Evolutionary conservation across 2,797 vertebrate genomes (phyloP), one percentile per base, ranked within the genome.

Genomic region (Buphagus erythrorhynchus): DNA sequence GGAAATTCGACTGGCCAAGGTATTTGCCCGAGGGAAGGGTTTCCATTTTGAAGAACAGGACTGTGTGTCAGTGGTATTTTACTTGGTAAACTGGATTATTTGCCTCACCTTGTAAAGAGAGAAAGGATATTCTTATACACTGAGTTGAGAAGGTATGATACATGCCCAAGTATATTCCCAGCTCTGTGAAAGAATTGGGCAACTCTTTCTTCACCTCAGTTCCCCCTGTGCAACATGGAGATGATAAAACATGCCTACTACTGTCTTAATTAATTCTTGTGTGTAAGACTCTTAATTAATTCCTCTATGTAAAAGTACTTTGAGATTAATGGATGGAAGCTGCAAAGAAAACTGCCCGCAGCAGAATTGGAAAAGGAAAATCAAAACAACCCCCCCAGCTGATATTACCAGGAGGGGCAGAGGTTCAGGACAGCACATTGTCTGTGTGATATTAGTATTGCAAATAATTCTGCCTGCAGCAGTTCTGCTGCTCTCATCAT

Each of bases 181-280:
- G 75, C 26, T 83, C 61, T 88, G 49, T 74, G 72, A 46, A 92
- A 65, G 68, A 90, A 71, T 5, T 87, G 80, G 80, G 55, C 67
- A 85, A 73, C 40, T 35, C 43, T 67, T 83, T 92, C 92, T 91
- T 96, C 66, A 94, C 92, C 95, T 97, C 88, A 93, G 84, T 85
- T 96, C 92, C 92, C 90, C 95, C 85, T 91, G 31, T 93, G 81
- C 65, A 96, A 77, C 49, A 43, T 13, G 42, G 86, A 94, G 90
- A 71, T 91, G 75, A 97, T 93, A 85, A 92, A 94, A 96, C 95
- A 91, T 96, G 94, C 78, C 93, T 92, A 14, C 45, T 90, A 82
- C 92, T 86, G 61, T 83, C 92, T 96, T 95, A 94, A 96, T 96
- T 96, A 96, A 93, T 93, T 95, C 52, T 76, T 72, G 48, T 75